These are phyloP conservation scores for Fulmarus glacialis DNA, from an alignment of 2,113 vertebrate genomes.

Conservation along the genomic window DNA sequence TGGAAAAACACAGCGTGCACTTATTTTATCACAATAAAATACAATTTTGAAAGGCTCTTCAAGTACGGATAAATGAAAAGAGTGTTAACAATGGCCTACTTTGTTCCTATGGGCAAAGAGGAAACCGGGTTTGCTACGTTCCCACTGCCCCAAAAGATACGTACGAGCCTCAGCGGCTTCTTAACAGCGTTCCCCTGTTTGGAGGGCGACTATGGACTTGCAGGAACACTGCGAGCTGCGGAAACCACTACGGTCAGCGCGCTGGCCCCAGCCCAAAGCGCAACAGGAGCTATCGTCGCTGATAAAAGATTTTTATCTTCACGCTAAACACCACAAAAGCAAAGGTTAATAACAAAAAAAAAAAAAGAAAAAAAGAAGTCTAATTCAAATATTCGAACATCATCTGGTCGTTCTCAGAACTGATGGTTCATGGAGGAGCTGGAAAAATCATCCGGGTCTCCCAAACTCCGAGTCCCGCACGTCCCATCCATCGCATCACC, in stretches of 20 bases:
- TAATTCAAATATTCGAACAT: not conserved
- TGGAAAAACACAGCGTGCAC: not conserved
- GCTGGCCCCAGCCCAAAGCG: not conserved
- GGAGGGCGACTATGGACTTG: not conserved
- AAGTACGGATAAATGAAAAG: accelerated
- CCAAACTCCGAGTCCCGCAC: accelerated
- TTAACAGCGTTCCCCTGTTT: not conserved
- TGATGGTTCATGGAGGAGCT: not conserved
- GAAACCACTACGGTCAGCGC: not conserved
- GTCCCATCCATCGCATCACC: accelerated
- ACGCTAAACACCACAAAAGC: not conserved
- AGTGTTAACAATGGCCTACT: not conserved
- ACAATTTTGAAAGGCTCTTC: not conserved
- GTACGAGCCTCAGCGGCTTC: accelerated
- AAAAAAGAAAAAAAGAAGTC: too few relatives aligned
- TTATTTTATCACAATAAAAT: not conserved
- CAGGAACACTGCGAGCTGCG: accelerated
- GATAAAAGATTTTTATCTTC: not conserved
- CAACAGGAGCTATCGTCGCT: accelerated
- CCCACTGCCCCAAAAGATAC: not conserved
- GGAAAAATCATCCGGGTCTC: not conserved
- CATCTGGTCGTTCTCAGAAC: not conserved
- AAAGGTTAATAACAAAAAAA: not conserved
- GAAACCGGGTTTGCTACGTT: not conserved
- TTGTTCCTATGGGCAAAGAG: not conserved